Conservation (phyloP, 2,888 invertebrate species). For the Stramonita haemastoma region DNA sequence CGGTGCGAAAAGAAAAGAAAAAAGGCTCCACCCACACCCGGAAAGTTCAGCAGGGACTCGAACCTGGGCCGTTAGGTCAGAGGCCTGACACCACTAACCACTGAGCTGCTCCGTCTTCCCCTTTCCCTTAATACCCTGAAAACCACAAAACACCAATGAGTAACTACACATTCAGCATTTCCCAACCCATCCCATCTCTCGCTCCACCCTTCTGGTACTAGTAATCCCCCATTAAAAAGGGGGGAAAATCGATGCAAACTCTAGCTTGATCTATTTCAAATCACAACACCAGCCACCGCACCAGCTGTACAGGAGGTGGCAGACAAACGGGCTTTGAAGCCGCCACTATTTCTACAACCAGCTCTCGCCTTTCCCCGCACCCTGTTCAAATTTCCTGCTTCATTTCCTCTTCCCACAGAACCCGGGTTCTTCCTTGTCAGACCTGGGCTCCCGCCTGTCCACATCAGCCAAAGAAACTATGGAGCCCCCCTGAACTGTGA, state of each 20-base stretch:
- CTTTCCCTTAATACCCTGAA: no score
- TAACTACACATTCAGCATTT: not conserved
- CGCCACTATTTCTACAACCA: slow-evolving; percentile 23
- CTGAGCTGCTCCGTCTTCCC: no score
- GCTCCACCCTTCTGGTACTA: not conserved
- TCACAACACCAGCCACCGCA: slow-evolving; percentile 8
- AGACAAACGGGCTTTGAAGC: slow-evolving; percentile 22
- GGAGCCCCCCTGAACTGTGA: slow-evolving; percentile 25
- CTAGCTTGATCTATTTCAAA: slow-evolving; percentile 30
- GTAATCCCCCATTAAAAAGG: not conserved
- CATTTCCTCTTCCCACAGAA: slow-evolving; percentile 15
- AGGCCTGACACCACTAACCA: no score
- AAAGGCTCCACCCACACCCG: no score
- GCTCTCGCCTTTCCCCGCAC: slow-evolving; percentile 23
- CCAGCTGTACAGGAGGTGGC: not conserved
- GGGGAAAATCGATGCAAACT: not conserved
- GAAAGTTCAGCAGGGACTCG: no score
- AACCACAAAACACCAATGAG: no score
- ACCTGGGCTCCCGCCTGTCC: slow-evolving; percentile 15
- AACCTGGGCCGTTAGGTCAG: no score
- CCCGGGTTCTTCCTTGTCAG: not conserved
- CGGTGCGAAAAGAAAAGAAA: no score
- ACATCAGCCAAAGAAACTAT: not conserved
- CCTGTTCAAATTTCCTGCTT: slow-evolving; percentile 35
- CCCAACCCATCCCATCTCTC: not conserved